Percentiles rank a stretch among this genome's conserved stretches.
These are phyloP conservation scores for Spinus pinus DNA, from an alignment of 2,797 vertebrate genomes.

Conservation along the genomic window DNA sequence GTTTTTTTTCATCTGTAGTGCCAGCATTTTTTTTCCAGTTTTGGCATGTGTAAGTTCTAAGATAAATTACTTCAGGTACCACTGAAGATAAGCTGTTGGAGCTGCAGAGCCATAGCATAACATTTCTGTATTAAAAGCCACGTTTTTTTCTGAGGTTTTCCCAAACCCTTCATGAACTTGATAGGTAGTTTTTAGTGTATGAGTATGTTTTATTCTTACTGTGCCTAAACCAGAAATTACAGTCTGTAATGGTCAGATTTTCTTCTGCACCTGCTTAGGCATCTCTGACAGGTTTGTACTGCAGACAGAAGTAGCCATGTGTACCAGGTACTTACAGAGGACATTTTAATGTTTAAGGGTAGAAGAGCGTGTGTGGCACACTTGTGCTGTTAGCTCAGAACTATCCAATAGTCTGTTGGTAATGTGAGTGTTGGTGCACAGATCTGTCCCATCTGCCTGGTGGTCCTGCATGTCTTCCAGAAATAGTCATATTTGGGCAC, in stretches of 20 bases:
- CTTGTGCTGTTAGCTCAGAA: not conserved
- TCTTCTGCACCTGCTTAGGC: not conserved
- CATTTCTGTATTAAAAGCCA: not conserved
- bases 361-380: not conserved
- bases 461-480: not conserved
- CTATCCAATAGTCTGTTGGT: not conserved
- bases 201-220: not conserved
- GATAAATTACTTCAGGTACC: not conserved
- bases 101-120: not conserved
- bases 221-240: not conserved
- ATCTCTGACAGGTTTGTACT: not conserved
- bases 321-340: rapidly evolving
- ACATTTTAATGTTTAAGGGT: not conserved
- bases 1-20: not conserved
- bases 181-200: rapidly evolving
- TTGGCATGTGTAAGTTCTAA: not conserved
- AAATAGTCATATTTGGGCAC: rapidly evolving
- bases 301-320: rapidly evolving
- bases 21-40: not conserved
- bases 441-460: not conserved
- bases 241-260: not conserved
- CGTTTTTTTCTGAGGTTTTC: not conserved
- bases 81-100: not conserved
- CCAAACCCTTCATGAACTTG: not conserved
- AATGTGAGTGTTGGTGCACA: rapidly evolving